Percentiles rank a stretch among this genome's conserved stretches.
phyloP scores from a whole-genome alignment of 2,113 vertebrate species.

The Malurus melanocephalus region DNA sequence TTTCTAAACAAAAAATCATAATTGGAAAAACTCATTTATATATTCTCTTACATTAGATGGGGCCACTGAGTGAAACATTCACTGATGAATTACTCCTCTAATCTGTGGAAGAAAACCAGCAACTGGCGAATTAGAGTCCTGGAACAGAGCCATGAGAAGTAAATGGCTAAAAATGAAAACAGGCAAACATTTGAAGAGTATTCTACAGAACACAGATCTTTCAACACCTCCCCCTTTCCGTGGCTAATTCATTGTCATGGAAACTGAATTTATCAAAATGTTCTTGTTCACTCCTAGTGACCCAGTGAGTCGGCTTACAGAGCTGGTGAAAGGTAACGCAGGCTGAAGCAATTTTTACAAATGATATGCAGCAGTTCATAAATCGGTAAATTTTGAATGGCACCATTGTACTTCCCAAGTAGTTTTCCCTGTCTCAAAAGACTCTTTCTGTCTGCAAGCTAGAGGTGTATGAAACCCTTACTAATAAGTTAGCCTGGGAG shows the following conservation, averaged over 20 bases:
- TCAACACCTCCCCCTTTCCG: constrained; percentile 71
- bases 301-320: constrained; percentile 69
- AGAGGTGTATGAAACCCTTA: constrained; percentile 53
- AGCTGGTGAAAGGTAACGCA: constrained; percentile 71
- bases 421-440: constrained; percentile 55
- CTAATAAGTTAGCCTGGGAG: constrained; percentile 24
- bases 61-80: constrained; percentile 75
- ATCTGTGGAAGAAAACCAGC: constrained; percentile 77
- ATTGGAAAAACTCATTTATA: constrained; percentile 73
- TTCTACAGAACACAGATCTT: constrained; percentile 74
- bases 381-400: constrained; percentile 66
- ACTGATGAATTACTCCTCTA: constrained; percentile 77
- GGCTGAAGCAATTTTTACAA: constrained; percentile 70
- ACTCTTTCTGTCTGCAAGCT: constrained; percentile 47
- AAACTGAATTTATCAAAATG: constrained; percentile 81
- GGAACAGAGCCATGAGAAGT: constrained; percentile 76
- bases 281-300: constrained; percentile 73
- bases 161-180: constrained; percentile 80
- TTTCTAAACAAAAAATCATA: constrained; percentile 66
- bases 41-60: constrained; percentile 68
- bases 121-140: constrained; percentile 74
- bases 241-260: constrained; percentile 81
- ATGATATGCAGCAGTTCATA: constrained; percentile 66
- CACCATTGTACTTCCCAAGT: constrained; percentile 53
- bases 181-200: constrained; percentile 74